A percentile compares a stretch with the other conserved stretches of the same genome.
Conservation (phyloP, 2,797 vertebrate genomes). For the Peromyscus aztecus region DNA sequence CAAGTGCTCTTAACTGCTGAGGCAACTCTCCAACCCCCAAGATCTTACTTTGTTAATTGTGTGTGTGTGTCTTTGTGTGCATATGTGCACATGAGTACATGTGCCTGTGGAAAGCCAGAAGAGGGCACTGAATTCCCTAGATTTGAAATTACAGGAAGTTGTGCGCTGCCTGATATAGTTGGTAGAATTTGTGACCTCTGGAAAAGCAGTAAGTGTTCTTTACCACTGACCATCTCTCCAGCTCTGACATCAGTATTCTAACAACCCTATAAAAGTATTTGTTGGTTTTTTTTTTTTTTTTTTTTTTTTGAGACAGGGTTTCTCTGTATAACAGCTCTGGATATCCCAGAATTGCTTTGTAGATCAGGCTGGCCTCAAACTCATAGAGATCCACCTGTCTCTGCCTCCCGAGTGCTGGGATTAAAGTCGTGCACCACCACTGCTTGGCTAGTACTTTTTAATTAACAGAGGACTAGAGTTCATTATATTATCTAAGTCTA, state of each 20-base stretch:
- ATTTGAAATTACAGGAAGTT: background rate
- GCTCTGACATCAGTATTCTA: background rate
- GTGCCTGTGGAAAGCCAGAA: background rate
- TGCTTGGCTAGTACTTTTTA: background rate
- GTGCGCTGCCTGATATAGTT: background rate
- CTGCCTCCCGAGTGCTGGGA: background rate
- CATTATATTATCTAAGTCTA: background rate
- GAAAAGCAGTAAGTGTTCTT: background rate
- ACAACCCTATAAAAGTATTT: background rate
- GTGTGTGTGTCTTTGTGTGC: background rate
- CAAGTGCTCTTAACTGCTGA: background rate
- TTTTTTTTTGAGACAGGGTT: background rate
- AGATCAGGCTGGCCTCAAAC: background rate
- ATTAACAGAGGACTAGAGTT: slow-evolving; percentile 50
- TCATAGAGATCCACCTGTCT: background rate
- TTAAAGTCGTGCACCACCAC: background rate
- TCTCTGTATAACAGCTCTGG: background rate
- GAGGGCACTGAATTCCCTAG: background rate
- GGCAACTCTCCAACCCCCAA: background rate
- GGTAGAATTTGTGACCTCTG: background rate
- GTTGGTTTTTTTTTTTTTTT: background rate
- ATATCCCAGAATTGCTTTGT: background rate
- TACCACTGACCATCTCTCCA: background rate
- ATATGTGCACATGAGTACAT: background rate
- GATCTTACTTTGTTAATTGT: background rate